A percentile compares a stretch with the other conserved stretches of the same genome.
Conservation (phyloP, 2,888 invertebrate species). For the Liopterus haemorrhoidalis region DNA sequence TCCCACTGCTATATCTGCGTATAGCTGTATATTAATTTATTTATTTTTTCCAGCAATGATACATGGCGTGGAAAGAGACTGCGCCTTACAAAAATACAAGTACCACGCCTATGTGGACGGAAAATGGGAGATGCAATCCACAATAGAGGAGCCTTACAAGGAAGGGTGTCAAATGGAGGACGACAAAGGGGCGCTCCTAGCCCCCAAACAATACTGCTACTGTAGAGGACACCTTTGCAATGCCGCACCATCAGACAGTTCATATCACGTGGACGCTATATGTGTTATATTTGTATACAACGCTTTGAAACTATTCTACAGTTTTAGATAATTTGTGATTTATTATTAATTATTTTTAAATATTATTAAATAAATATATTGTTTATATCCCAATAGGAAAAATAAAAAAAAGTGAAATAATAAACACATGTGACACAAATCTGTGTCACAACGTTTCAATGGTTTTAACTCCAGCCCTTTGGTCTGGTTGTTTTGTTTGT, state of each 20-base stretch:
- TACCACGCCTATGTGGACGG: slow-evolving; percentile 57
- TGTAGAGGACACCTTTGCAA: slow-evolving; percentile 72
- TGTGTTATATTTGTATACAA: slow-evolving; percentile 58
- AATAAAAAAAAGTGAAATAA: neutral
- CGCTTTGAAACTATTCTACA: slow-evolving; percentile 50
- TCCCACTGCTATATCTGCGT: too few species aligned
- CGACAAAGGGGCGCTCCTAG: slow-evolving; percentile 57
- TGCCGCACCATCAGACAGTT: slow-evolving; percentile 39
- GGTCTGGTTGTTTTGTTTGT: slow-evolving; percentile 23
- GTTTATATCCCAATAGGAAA: neutral
- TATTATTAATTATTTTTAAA: neutral
- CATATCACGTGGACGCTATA: slow-evolving; percentile 54
- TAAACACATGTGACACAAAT: too few species aligned
- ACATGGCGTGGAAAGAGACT: slow-evolving; percentile 60
- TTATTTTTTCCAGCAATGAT: slow-evolving; percentile 51
- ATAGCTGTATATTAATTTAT: slow-evolving; percentile 3
- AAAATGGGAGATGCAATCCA: slow-evolving; percentile 59
- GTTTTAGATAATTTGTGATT: slow-evolving; percentile 44
- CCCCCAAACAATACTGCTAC: slow-evolving; percentile 66
- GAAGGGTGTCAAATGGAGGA: slow-evolving; percentile 63
- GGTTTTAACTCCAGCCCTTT: slow-evolving; percentile 38
- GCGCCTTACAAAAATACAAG: slow-evolving; percentile 66
- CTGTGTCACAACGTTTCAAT: too few species aligned
- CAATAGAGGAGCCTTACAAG: slow-evolving; percentile 63
- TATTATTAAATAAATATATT: slow-evolving; percentile 2